Base-by-base conservation (phyloP, 1,140 invertebrate genomes). In the Tetranychus urticae region DNA sequence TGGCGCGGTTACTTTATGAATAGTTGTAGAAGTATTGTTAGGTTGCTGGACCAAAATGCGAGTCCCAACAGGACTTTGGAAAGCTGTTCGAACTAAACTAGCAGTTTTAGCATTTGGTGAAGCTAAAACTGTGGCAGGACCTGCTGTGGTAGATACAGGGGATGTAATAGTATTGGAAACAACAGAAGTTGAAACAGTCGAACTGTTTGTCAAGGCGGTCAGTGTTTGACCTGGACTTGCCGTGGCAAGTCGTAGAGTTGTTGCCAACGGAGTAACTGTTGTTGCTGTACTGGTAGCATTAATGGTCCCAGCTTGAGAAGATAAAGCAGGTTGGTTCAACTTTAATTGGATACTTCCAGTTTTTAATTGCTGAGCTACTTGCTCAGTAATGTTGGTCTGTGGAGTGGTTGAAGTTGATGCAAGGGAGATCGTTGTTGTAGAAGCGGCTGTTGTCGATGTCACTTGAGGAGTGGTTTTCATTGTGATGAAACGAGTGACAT, bases 221-320 rank as follows among this genome's bases (percentile, higher is more conserved):
- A 13, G 50, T 13, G 33, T 55, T 55, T 55, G 52, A 55, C 33
- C 33, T 23, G 23, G 23, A 34, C 33, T 55, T 23, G 52, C 33
- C 23, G 23, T 23, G 23, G 23, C 23, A 23, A 23, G 23, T 34
- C 10, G 33, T 58, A 33, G 42, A 56, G 13, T 23, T 56, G 56
- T 36, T 37, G 55, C 36, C 12, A 45, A 7, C 3, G 34, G 31
- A 54, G 35, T 42, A 46, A 45, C 56, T 33, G 54, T 57, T 50
- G 60, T 55, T 45, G 13, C 35, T 52, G 39, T 58, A 58, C 14
- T 46, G n/a, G 39, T 48, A 34, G 61, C 3, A 62, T 14, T 65
- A 37, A 56, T 34, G 14, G 39, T 61, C 23, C 59, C 46, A 23
- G 61, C 55, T 55, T 63, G 56, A 37, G 58, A 33, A 13, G 34